Conservation (phyloP, 92 coral and sea anemone species). For the Nematostella vectensis region DNA sequence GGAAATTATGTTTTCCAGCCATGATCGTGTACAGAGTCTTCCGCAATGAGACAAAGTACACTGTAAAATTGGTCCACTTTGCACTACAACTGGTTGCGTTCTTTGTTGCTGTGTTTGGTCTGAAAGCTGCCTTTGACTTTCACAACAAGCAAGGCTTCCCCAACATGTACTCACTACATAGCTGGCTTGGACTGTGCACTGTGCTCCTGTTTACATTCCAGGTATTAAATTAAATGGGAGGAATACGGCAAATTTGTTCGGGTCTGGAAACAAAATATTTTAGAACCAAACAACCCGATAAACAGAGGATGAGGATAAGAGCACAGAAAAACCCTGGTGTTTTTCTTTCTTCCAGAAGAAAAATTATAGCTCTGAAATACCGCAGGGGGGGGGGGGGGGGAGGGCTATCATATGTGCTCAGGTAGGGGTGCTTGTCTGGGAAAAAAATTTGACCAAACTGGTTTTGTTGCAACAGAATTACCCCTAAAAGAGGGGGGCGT, state of each 20-base stretch:
- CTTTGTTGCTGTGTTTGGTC: slow-evolving; percentile 55
- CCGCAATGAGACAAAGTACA: slow-evolving; percentile 66
- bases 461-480: too few relatives aligned
- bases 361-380: too few relatives aligned
- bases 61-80: slow-evolving; percentile 79
- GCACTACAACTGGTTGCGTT: slow-evolving; percentile 75
- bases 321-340: too few relatives aligned
- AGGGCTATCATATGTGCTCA: too few relatives aligned
- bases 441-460: too few relatives aligned
- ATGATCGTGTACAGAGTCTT: slow-evolving; percentile 90
- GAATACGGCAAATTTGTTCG: not conserved
- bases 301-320: too few relatives aligned
- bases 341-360: too few relatives aligned
- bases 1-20: slow-evolving; percentile 52
- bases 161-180: slow-evolving; percentile 82
- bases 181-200: slow-evolving; percentile 76
- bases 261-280: not conserved
- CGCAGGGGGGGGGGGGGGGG: too few relatives aligned
- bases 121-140: slow-evolving; percentile 88
- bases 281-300: too few relatives aligned
- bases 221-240: too few relatives aligned
- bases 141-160: slow-evolving; percentile 53
- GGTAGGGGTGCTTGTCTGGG: too few relatives aligned
- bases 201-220: slow-evolving; percentile 65
- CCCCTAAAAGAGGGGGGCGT: too few relatives aligned